phyloP scores from a whole-genome alignment of 2,888 invertebrate genomes.

The Anodontia alba region DNA sequence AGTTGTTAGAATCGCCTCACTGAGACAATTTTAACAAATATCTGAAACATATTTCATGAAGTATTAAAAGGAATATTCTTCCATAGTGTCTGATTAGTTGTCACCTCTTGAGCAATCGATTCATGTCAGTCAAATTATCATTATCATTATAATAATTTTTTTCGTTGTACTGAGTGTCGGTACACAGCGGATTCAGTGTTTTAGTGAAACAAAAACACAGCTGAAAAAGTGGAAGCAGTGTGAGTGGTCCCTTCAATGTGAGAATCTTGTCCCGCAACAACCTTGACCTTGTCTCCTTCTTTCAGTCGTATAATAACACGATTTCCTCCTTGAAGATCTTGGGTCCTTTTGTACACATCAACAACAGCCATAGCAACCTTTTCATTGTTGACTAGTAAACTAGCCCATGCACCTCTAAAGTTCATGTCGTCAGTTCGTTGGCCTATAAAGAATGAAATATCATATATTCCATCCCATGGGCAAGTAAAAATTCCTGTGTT shows the following conservation, averaged over 20 bases:
- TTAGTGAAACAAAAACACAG: neutral
- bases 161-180: too few species aligned
- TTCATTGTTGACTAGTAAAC: neutral
- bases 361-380: neutral
- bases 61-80: too few species aligned
- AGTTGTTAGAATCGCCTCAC: too few species aligned
- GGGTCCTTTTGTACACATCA: neutral
- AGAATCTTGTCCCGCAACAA: neutral
- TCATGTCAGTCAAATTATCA: too few species aligned
- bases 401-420: neutral
- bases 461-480: constrained; percentile 1
- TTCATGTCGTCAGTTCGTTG: neutral
- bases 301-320: too few species aligned
- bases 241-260: neutral
- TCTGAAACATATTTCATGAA: too few species aligned
- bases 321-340: constrained; percentile 21
- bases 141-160: too few species aligned
- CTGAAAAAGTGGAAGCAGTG: neutral
- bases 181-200: too few species aligned
- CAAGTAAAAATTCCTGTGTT: neutral
- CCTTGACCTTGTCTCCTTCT: too few species aligned
- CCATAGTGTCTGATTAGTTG: too few species aligned
- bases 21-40: too few species aligned
- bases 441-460: constrained; percentile 4
- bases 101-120: too few species aligned